Evolutionary conservation across 1,140 invertebrate species (phyloP).

Genomic region (Wiebesia pumilae): DNA sequence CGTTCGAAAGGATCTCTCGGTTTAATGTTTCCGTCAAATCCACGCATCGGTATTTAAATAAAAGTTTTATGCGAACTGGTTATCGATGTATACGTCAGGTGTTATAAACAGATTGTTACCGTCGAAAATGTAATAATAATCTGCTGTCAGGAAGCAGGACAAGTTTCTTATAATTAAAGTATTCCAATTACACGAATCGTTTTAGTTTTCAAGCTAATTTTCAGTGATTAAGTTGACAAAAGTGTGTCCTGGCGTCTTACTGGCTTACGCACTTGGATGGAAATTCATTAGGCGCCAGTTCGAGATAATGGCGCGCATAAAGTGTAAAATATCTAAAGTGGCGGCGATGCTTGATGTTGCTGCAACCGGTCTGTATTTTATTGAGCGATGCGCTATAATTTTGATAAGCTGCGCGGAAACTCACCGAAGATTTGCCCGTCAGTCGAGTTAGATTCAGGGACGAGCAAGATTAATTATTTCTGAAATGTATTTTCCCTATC

Average conservation of each 20-base stretch:
- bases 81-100: background rate
- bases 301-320: conserved; percentile 18
- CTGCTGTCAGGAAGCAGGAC: background rate
- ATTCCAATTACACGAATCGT: conserved; percentile 21
- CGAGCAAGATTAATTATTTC: conserved; percentile 40
- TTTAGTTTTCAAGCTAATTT: conserved; percentile 5
- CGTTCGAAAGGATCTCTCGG: too few relatives aligned
- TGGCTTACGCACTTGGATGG: conserved; percentile 29
- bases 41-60: background rate
- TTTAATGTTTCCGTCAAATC: background rate
- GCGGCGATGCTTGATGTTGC: background rate
- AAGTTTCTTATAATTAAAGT: conserved; percentile 10
- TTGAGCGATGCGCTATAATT: conserved; percentile 12
- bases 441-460: conserved; percentile 1
- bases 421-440: background rate
- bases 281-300: conserved; percentile 29
- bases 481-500: background rate
- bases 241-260: conserved; percentile 35
- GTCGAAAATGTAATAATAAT: background rate
- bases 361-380: background rate
- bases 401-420: conserved; percentile 23
- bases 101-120: background rate
- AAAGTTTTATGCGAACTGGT: background rate
- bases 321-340: conserved; percentile 26
- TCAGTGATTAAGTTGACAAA: conserved; percentile 42